phyloP scores from a whole-genome alignment of 2,888 invertebrate species.

The Hydroisotoma schaefferi region DNA sequence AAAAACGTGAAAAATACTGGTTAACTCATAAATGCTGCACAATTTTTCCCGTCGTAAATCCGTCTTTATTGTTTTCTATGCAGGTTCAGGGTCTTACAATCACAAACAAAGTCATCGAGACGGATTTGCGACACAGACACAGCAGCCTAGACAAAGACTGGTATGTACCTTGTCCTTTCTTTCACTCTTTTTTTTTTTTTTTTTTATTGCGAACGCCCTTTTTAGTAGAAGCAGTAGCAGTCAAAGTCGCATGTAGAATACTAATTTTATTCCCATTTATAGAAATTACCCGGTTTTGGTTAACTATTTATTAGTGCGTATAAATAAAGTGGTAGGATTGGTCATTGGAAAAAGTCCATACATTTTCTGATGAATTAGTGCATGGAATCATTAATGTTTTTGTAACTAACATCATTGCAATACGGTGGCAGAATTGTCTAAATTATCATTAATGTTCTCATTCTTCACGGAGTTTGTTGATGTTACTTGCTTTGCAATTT shows the following conservation, averaged over 20 bases:
- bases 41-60: slow-evolving; percentile 40
- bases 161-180: slow-evolving; percentile 36
- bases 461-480: not conserved
- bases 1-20: too few relatives aligned
- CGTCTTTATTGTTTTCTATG: slow-evolving; percentile 42
- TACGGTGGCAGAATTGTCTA: not conserved
- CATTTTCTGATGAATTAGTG: too few relatives aligned
- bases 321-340: too few relatives aligned
- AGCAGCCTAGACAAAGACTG: slow-evolving; percentile 48
- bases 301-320: too few relatives aligned
- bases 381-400: too few relatives aligned
- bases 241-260: too few relatives aligned
- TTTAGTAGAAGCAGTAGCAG: slow-evolving; percentile 2
- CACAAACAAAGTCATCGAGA: slow-evolving; percentile 48
- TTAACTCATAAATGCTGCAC: not conserved
- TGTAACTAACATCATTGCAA: not conserved
- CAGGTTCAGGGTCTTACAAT: slow-evolving; percentile 49
- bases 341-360: too few relatives aligned
- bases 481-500: not conserved
- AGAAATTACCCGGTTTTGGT: not conserved
- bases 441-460: slow-evolving; percentile 2
- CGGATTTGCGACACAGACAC: slow-evolving; percentile 47
- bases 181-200: slow-evolving; percentile 5
- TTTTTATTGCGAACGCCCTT: not conserved
- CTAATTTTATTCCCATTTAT: not conserved